phyloP scores from a whole-genome alignment of 2,113 vertebrate genomes.

The Lophochroa leadbeateri region DNA sequence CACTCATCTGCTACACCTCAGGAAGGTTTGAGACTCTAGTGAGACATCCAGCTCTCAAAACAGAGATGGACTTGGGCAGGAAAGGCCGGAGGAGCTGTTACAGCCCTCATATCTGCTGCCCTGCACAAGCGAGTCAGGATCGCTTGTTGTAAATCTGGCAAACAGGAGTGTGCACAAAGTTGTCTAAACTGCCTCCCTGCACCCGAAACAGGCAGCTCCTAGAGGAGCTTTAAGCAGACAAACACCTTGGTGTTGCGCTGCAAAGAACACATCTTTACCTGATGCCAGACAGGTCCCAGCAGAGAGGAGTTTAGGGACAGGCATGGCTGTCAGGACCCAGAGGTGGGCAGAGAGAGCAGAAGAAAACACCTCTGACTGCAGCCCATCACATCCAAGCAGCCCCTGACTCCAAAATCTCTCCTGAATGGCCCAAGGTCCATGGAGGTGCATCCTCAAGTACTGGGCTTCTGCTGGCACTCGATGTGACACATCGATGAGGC shows the following conservation, averaged over 20 bases:
- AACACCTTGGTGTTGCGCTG: not conserved
- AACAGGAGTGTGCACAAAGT: accelerated
- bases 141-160: not conserved
- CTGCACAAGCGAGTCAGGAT: not conserved
- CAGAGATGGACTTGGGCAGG: not conserved
- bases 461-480: accelerated
- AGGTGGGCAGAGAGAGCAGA: not conserved
- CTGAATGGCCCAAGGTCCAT: not conserved
- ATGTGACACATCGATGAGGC: not conserved
- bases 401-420: not conserved
- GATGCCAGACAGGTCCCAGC: not conserved
- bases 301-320: not conserved
- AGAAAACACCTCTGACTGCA: not conserved
- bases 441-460: not conserved
- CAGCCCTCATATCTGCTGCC: not conserved
- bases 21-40: not conserved
- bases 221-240: not conserved
- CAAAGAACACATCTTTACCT: not conserved
- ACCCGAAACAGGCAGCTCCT: not conserved
- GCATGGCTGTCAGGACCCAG: not conserved
- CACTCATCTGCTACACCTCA: not conserved
- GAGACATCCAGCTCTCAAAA: not conserved
- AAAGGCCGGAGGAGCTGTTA: not conserved
- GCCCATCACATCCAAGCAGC: not conserved
- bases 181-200: not conserved